These are phyloP conservation scores for Aphelenchoides besseyi DNA, from an alignment of 1,140 invertebrate genomes.

Conservation along the genomic window DNA sequence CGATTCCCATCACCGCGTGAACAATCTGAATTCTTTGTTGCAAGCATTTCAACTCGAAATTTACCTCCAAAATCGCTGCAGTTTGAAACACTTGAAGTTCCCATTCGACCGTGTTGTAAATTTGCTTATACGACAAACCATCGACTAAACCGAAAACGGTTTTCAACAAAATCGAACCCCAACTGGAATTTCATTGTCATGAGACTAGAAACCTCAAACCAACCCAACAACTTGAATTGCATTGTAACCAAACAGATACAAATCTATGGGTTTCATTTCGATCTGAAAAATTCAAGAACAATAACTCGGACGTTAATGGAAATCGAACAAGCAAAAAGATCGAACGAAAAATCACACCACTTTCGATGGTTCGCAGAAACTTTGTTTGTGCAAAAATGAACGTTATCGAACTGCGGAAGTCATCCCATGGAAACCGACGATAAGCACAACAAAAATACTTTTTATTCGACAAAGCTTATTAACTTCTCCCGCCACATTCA, in stretches of 20 bases:
- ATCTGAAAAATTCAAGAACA: constrained; percentile 22
- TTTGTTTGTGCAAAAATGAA: too few species aligned
- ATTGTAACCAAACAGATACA: constrained; percentile 56
- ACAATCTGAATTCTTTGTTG: constrained; percentile 70
- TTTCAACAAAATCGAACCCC: constrained; percentile 55
- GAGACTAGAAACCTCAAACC: constrained; percentile 6
- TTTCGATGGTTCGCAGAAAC: neutral
- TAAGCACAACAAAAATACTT: too few species aligned
- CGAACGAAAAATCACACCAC: constrained; percentile 7
- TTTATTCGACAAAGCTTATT: too few species aligned
- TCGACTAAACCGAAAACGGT: constrained; percentile 47
- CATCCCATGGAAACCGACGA: too few species aligned
- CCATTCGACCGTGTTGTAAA: constrained; percentile 57
- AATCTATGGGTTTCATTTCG: constrained; percentile 45
- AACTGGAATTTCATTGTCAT: constrained; percentile 34
- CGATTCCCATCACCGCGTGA: constrained; percentile 75
- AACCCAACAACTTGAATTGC: constrained; percentile 57
- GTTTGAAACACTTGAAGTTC: constrained; percentile 80
- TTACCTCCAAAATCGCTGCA: constrained; percentile 79
- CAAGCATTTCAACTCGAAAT: constrained; percentile 16
- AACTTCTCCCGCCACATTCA: too few species aligned
- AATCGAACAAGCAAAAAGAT: neutral
- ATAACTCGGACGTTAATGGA: too few species aligned
- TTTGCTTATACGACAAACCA: constrained; percentile 33
- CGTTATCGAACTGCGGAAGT: too few species aligned